Conservation (phyloP, 1,140 invertebrate species). For the Trachymyrmex septentrionalis region DNA sequence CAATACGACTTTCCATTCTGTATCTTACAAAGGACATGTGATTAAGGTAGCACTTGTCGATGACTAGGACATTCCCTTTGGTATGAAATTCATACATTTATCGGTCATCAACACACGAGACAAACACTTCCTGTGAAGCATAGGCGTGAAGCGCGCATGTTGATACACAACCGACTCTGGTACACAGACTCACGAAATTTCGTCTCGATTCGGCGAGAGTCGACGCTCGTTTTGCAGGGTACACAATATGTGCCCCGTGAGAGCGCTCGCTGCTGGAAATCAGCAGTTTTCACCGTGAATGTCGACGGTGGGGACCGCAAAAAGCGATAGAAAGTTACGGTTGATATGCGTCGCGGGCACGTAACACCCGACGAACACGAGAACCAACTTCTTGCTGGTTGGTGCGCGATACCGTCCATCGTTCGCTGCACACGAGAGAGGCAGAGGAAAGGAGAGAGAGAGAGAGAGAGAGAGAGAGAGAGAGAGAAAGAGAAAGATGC, state of each 20-base stretch:
- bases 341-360: constrained; percentile 72
- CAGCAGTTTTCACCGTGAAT: constrained; percentile 68
- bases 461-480: neutral
- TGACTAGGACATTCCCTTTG: constrained; percentile 1
- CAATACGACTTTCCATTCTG: constrained; percentile 5
- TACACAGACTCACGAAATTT: constrained; percentile 36
- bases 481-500: neutral
- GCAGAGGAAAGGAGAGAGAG: neutral
- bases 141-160: neutral
- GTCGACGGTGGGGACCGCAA: constrained; percentile 47
- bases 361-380: constrained; percentile 66
- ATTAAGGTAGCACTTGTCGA: constrained; percentile 14
- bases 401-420: constrained; percentile 35
- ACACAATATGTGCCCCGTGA: constrained; percentile 56
- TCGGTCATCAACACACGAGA: constrained; percentile 5
- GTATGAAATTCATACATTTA: neutral
- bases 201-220: constrained; percentile 46
- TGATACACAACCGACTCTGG: too few species aligned
- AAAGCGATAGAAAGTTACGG: constrained; percentile 75
- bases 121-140: neutral
- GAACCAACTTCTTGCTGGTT: constrained; percentile 59
- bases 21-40: neutral
- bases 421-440: neutral
- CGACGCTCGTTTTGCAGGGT: constrained; percentile 7
- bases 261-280: constrained; percentile 48